phyloP scores from a whole-genome alignment of 2,113 vertebrate species.

The Barnardius zonarius region DNA sequence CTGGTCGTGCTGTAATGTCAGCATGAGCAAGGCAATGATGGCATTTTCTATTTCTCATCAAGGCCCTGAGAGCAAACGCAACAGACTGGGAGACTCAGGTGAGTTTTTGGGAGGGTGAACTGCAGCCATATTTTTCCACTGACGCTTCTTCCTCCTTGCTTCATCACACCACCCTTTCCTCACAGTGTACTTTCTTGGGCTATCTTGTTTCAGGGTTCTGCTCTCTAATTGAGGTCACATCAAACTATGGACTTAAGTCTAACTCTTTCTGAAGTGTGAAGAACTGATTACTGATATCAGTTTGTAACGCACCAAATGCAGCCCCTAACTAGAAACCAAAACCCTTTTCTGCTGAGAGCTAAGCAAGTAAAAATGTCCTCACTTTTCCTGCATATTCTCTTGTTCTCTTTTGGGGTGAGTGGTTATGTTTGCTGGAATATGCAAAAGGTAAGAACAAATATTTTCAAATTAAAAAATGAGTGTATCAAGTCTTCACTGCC shows the following conservation, averaged over 20 bases:
- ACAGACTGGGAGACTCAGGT: background rate
- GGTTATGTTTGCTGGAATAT: background rate
- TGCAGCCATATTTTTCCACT: background rate
- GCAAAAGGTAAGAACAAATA: background rate
- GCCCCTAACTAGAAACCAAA: background rate
- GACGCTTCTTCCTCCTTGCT: background rate
- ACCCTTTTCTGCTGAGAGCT: background rate
- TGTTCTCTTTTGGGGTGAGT: background rate
- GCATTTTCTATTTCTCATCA: background rate
- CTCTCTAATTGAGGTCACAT: background rate
- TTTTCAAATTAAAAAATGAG: background rate
- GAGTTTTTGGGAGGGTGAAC: background rate
- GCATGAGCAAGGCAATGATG: background rate
- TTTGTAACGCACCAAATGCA: background rate
- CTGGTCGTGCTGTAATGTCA: background rate
- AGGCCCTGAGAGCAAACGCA: background rate
- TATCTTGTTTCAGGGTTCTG: background rate
- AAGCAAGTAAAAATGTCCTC: background rate
- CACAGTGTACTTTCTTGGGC: background rate
- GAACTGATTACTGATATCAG: background rate
- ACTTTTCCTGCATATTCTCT: background rate
- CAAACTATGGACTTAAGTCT: background rate
- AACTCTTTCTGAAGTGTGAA: background rate
- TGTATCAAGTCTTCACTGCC: background rate
- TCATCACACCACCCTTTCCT: background rate